Evolutionary conservation across 2,888 invertebrate species (phyloP), one percentile per base, ranked within the genome.

Genomic region (Dicyrtomina minuta): DNA sequence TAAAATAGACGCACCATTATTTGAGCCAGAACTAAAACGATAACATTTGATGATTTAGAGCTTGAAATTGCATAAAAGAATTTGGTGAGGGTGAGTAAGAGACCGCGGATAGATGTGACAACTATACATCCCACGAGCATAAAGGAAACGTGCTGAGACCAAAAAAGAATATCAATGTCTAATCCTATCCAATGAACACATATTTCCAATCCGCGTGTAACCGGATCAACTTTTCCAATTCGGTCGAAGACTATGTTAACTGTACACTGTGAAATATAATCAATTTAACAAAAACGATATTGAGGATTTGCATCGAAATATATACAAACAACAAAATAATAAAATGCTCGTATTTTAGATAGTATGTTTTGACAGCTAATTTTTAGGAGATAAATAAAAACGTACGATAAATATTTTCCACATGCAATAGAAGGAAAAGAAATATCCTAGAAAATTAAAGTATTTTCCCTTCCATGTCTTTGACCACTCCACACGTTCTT

Each of bases 21-120:
- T 84, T 99, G 97, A 1, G 98, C 99, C 53, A 99, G 84, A 74
- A 96, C 90, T 62, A 99, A 83, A 2, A 99, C 98, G 77, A 99
- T 97, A 68, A 99, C 91, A 82, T 98, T 98, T 12, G 98, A 98
- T 3, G 97, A 98, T 83, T 98, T 98, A 77, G 93, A 96, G 78
- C 96, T 98, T 0, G 98, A 97, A 80, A 99, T 96, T 79, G 96
- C 95, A 84, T 99, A 97, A 86, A 99, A 99, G 82, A 99, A 99
- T 95, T 99, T 99, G 13, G 99, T 98, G 51, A 99, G 85, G 0
- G 98, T 99, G 4, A 99, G 87, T 67, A 99, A 85, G 58, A 99
- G 85, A 4, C 99, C 99, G 74, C 99, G 84, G 61, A 99, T 97
- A 12, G 98, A 98, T 0, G 99, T 98, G 1, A 99, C 89, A 1